phyloP scores from a whole-genome alignment of 1,140 invertebrate genomes.

The Leptopilina boulardi region DNA sequence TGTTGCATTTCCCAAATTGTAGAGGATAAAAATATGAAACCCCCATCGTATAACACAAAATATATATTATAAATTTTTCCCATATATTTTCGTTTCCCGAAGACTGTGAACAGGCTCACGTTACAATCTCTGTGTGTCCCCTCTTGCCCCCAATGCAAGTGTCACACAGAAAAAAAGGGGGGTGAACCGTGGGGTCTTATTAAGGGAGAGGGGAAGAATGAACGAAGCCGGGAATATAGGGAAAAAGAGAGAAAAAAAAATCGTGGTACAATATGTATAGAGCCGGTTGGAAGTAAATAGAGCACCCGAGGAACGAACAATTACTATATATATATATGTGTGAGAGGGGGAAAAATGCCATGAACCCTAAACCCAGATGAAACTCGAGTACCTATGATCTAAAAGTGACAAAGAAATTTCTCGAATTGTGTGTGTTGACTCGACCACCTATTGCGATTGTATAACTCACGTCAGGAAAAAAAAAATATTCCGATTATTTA shows the following conservation, averaged over 20 bases:
- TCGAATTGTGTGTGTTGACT: background rate
- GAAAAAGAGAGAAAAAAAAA: background rate
- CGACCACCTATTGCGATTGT: background rate
- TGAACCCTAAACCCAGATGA: constrained; percentile 19
- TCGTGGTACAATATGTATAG: constrained; percentile 3
- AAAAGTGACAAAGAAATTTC: background rate
- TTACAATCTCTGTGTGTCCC: background rate
- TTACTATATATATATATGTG: too few species aligned
- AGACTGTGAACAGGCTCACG: constrained; percentile 12
- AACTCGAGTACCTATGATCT: constrained; percentile 5
- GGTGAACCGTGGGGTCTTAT: background rate
- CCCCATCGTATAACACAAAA: background rate
- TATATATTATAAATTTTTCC: background rate
- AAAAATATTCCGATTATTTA: too few species aligned
- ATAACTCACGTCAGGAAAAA: background rate
- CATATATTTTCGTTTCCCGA: background rate
- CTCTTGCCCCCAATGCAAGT: too few species aligned
- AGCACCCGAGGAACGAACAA: constrained; percentile 16
- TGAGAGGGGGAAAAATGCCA: background rate
- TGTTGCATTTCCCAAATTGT: background rate
- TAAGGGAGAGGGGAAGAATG: background rate
- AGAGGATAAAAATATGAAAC: background rate
- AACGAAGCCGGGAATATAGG: constrained; percentile 24
- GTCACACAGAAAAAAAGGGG: background rate
- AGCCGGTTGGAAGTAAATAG: constrained; percentile 7